Conservation (phyloP, 2,797 vertebrate genomes). For the Bradypus variegatus region DNA sequence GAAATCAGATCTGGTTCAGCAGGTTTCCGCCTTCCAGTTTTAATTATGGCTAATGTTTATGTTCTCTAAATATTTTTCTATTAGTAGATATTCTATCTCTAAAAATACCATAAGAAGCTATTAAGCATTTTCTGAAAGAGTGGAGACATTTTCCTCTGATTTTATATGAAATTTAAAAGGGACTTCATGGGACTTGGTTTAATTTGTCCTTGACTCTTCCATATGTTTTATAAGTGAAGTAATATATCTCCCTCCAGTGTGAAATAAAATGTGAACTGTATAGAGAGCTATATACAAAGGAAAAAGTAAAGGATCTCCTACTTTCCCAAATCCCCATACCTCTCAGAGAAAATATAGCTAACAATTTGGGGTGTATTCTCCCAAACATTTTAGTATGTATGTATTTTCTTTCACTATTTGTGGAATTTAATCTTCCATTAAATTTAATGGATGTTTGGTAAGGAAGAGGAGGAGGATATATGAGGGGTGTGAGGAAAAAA, state of each 20-base stretch:
- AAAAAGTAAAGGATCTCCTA: not conserved
- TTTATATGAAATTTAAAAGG: slow-evolving; percentile 15
- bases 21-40: not conserved
- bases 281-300: not conserved
- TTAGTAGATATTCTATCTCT: not conserved
- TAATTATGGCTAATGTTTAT: not conserved
- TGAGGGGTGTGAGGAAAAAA: not conserved
- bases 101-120: slow-evolving; percentile 24
- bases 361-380: not conserved
- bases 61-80: not conserved
- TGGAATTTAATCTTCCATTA: not conserved
- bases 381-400: not conserved
- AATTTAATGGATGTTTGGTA: slow-evolving; percentile 4
- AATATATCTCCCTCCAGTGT: not conserved
- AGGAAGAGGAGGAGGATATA: not conserved
- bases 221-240: not conserved
- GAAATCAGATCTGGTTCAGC: not conserved
- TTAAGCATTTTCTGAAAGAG: slow-evolving; percentile 18
- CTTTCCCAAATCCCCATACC: not conserved
- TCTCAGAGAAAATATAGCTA: slow-evolving; percentile 23
- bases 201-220: slow-evolving; percentile 13
- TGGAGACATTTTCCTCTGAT: not conserved
- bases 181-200: slow-evolving; percentile 35
- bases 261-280: not conserved
- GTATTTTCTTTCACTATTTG: not conserved